Evolutionary conservation across 2,113 vertebrate genomes (phyloP), one percentile per base, ranked within the genome.

Genomic region (Stomatorhinus ivindoensis): DNA sequence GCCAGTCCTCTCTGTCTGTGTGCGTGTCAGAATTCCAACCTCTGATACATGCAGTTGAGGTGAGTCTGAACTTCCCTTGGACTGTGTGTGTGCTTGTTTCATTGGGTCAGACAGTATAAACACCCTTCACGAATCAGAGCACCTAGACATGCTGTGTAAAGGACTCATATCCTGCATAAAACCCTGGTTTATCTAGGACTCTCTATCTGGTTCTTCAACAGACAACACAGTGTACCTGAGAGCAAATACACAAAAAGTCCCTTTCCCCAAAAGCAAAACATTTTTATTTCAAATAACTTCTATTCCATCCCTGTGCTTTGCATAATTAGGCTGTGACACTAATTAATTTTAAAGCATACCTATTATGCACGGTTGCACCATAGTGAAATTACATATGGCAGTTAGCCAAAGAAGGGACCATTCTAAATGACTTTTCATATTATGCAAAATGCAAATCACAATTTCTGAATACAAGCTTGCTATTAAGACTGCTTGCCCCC

Each of bases 341-440:
- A 80, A 80, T 80, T 80, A 80, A 80, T 80, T 42, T 31, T 80
- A 42, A 80, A 80, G 35, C 73, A 35, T 80, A 80, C 73, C 73
- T 80, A 42, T 80, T 80, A 42, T 19, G 73, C 73, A 42, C 73
- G 42, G 35, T 80, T 69, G 61, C 61, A 69, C 31, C 35, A 80
- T 80, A 80, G 73, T 42, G 73, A 80, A 80, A 80, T 80, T 35
- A 80, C 73, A 80, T 80, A 80, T 42, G 73, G 73, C 73, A 19
- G 35, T 42, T 80, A 19, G 73, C 15, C 73, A 80, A 80, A 19
- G 73, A 19, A 80, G 5, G 15, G 73, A 13, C 35, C 73, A 80
- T 42, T 80, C 73, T 80, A 39, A 80, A 80, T 80, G 11, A 80
- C 73, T 80, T 80, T 80, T 80, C 73, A 42, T 42, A 42, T 80